A percentile compares a stretch with the other conserved stretches of the same genome.
phyloP scores from a whole-genome alignment of 2,888 invertebrate genomes.

The Flexamia atlantica region DNA sequence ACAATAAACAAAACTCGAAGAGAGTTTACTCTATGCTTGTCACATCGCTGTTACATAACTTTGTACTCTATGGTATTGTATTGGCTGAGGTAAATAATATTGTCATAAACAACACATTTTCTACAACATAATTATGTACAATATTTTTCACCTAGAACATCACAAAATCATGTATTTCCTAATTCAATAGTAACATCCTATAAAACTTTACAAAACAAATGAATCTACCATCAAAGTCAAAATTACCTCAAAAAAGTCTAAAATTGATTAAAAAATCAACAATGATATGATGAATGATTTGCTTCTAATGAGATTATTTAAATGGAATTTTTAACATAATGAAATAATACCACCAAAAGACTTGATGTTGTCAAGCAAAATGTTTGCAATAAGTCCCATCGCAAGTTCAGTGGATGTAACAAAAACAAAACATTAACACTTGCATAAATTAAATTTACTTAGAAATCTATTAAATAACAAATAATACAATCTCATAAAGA shows the following conservation, averaged over 20 bases:
- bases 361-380: background rate
- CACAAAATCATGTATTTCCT: constrained; percentile 28
- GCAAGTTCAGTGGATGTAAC: background rate
- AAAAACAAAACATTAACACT: constrained; percentile 55
- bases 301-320: background rate
- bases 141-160: background rate
- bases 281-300: constrained; percentile 37
- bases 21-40: constrained; percentile 38
- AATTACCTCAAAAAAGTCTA: background rate
- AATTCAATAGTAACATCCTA: constrained; percentile 39
- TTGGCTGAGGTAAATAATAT: constrained; percentile 54
- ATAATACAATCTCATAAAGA: constrained; percentile 33
- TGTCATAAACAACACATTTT: constrained; percentile 56
- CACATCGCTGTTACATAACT: constrained; percentile 36
- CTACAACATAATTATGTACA: constrained; percentile 52
- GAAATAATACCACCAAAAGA: background rate
- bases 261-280: constrained; percentile 4
- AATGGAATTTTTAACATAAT: constrained; percentile 7
- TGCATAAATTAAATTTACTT: constrained; percentile 50
- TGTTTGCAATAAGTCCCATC: background rate
- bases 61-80: constrained; percentile 55
- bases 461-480: constrained; percentile 38
- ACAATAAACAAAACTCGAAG: constrained; percentile 48
- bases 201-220: constrained; percentile 36
- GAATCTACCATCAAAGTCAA: background rate